phyloP scores from a whole-genome alignment of 2,113 vertebrate genomes.

The Theropithecus gelada region DNA sequence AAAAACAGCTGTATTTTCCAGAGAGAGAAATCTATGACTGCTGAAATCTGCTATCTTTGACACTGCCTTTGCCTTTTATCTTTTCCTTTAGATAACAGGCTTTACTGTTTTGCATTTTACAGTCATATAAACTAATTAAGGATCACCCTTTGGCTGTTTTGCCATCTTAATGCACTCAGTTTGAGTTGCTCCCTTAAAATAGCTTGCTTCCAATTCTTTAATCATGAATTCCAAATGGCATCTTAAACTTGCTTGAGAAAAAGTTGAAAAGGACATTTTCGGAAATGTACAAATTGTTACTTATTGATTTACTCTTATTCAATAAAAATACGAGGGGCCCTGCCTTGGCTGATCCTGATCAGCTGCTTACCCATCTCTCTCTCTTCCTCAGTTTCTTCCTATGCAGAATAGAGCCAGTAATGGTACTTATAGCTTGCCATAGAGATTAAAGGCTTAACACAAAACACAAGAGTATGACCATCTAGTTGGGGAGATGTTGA shows the following conservation, averaged over 20 bases:
- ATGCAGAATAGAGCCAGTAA: neutral
- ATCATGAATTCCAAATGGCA: conserved; percentile 61
- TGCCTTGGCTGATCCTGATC: neutral
- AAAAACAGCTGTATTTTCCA: conserved; percentile 67
- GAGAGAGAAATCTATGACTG: conserved; percentile 31
- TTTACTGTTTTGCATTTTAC: conserved; percentile 67
- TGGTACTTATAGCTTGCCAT: neutral
- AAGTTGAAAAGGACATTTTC: conserved; percentile 44
- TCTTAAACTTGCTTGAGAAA: conserved; percentile 60
- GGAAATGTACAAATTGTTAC: neutral
- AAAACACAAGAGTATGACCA: neutral
- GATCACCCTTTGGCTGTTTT: conserved; percentile 56
- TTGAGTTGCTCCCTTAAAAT: conserved; percentile 70
- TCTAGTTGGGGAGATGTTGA: neutral
- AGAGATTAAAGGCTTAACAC: neutral
- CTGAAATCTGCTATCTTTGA: conserved; percentile 64
- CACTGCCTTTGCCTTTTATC: conserved; percentile 67
- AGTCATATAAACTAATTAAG: conserved; percentile 73
- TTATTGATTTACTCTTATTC: conserved; percentile 12
- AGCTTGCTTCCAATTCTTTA: conserved; percentile 69
- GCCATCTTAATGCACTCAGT: conserved; percentile 27
- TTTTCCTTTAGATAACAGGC: conserved; percentile 68
- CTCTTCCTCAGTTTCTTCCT: conserved; percentile 10
- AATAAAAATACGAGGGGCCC: neutral
- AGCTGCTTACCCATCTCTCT: neutral